Conservation (phyloP, 2,113 vertebrate species). For the Platichthys stellatus region DNA sequence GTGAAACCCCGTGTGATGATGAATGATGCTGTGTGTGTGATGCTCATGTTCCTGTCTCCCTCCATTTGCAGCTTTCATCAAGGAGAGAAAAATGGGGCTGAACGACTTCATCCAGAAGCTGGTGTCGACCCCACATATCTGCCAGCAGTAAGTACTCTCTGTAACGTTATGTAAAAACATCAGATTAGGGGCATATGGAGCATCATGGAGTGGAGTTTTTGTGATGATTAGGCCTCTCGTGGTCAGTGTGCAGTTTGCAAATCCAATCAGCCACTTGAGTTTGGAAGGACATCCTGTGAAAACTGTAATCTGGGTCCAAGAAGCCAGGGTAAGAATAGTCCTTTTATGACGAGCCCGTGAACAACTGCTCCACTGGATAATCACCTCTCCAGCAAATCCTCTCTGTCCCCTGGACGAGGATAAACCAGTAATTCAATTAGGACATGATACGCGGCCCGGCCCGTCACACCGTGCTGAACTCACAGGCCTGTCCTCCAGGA, state of each 20-base stretch:
- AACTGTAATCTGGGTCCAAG: conserved; percentile 65
- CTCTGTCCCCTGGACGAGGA: conserved; percentile 64
- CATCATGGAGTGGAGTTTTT: neutral
- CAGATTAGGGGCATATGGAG: neutral
- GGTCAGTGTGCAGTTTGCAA: conserved; percentile 18
- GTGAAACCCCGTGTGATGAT: neutral
- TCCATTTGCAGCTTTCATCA: conserved; percentile 82
- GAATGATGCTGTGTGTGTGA: conserved; percentile 9
- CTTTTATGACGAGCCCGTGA: conserved; percentile 43
- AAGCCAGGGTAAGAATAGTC: conserved; percentile 66
- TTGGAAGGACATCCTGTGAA: conserved; percentile 67
- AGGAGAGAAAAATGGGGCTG: conserved; percentile 86
- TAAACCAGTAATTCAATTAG: conserved; percentile 75
- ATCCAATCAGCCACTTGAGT: conserved; percentile 65
- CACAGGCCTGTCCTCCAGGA: conserved; percentile 3
- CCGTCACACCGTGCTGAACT: conserved; percentile 6
- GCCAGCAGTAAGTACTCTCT: conserved; percentile 82
- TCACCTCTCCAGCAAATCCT: conserved; percentile 76
- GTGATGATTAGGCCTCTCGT: conserved; percentile 26
- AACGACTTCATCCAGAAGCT: conserved; percentile 87
- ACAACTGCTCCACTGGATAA: conserved; percentile 58
- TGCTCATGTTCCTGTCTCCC: conserved; percentile 12
- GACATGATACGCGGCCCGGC: conserved; percentile 24
- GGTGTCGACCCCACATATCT: conserved; percentile 83
- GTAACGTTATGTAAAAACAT: neutral